Evolutionary conservation across 2,113 vertebrate species (phyloP), one percentile per base, ranked within the genome.

Genomic region (Actenoides lindsayi): DNA sequence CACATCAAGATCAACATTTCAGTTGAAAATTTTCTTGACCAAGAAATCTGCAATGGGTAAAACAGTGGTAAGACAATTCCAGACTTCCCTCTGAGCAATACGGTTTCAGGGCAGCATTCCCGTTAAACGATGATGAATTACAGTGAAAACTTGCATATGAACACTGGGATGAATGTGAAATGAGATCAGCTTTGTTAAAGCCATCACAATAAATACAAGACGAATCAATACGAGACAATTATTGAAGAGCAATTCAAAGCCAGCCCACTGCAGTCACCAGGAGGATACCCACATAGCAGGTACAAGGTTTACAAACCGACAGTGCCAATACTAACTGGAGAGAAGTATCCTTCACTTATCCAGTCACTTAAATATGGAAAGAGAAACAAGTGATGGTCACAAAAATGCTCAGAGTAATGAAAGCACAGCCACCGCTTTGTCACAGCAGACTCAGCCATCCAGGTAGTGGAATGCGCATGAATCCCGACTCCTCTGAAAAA

Each of bases 91-190:
- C 59, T 70, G 60, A 94, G 71, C 65, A 88, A 83, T 83, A 92
- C 16, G n/a, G 33, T 69, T 96, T 95, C 39, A 82, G 84, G 73
- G n/a, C 76, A 96, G 83, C 54, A 23, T 53, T 87, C 65, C 60
- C 13, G 14, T 84, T 92, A 85, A 83, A 70, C 0, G 0, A 78
- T 76, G 62, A 92, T 68, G 56, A 84, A 88, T 93, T 78, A 91
- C 9, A 80, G 60, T 54, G 68, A 76, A 91, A 92, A 20, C 1
- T 48, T 81, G 63, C 48, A 14, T 27, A 63, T 25, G 76, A 89
- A 68, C 31, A 27, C 11, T 44, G 50, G 28, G 53, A 65, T 57
- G 69, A 89, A 78, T 69, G 41, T 39, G 69, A 68, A 93, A 69
- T 27, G 68, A 79, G 21, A 64, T 67, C 41, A 73, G 13, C 31